These are phyloP conservation scores for Cephalopholis sonnerati DNA, from an alignment of 2,113 vertebrate species.

Conservation along the genomic window DNA sequence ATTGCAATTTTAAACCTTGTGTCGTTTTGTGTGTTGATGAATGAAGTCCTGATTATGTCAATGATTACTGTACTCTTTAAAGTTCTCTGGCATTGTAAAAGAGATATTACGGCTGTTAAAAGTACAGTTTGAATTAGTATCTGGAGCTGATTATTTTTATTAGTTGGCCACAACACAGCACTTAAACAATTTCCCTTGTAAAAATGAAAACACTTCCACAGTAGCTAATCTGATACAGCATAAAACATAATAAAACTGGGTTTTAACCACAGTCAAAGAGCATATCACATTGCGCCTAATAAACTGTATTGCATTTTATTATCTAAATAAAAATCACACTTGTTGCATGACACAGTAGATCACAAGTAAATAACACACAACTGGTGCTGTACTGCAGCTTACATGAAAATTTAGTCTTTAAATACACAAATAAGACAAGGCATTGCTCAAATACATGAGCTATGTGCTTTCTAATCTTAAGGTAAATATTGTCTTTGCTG, in stretches of 20 bases:
- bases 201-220: slow-evolving; percentile 6
- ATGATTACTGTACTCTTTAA: background rate
- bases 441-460: background rate
- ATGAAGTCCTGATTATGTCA: slow-evolving; percentile 2
- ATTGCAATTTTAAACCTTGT: slow-evolving; percentile 14
- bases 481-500: background rate
- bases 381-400: background rate
- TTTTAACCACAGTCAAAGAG: background rate
- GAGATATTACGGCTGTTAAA: slow-evolving; percentile 3
- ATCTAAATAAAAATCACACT: slow-evolving; percentile 4
- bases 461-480: background rate
- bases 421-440: slow-evolving; percentile 1
- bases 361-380: background rate
- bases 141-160: slow-evolving; percentile 11
- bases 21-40: slow-evolving; percentile 26
- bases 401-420: background rate
- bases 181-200: slow-evolving; percentile 3
- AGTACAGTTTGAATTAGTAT: background rate
- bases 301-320: background rate
- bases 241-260: background rate
- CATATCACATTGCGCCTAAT: background rate
- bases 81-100: background rate
- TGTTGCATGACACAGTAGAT: background rate
- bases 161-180: background rate
- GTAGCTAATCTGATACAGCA: slow-evolving; percentile 18